Evolutionary conservation across 2,797 vertebrate genomes (phyloP).

Genomic region (Microtus californicus): DNA sequence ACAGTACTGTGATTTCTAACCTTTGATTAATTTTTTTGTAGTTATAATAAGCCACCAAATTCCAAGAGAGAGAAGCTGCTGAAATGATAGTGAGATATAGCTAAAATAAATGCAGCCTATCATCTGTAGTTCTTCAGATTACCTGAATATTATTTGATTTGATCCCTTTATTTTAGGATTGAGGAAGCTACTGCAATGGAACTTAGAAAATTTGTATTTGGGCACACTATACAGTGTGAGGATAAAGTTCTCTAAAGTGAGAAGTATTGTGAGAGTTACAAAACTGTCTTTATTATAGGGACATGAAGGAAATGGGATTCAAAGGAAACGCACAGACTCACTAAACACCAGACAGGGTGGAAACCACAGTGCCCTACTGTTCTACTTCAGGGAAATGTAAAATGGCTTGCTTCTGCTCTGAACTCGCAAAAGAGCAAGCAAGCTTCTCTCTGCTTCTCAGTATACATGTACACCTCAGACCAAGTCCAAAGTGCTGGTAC

Average conservation of each 20-base stretch:
- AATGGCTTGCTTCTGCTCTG: too few relatives aligned
- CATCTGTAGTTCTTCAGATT: not conserved
- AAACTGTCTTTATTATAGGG: too few relatives aligned
- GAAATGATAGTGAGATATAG: not conserved
- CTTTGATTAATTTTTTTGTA: not conserved
- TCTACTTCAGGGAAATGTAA: too few relatives aligned
- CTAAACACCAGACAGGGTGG: too few relatives aligned
- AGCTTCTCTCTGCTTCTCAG: too few relatives aligned
- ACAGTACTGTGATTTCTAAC: not conserved
- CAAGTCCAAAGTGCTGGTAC: too few relatives aligned
- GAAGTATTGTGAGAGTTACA: too few relatives aligned
- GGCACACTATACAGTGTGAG: not conserved
- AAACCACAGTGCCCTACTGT: too few relatives aligned
- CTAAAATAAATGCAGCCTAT: not conserved
- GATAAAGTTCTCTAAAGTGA: not conserved
- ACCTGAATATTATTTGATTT: not conserved
- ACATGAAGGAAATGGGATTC: too few relatives aligned
- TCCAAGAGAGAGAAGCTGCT: not conserved
- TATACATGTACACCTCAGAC: too few relatives aligned
- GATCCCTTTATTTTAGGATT: not conserved
- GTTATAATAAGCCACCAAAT: not conserved
- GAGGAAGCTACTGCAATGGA: not conserved
- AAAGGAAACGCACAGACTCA: too few relatives aligned
- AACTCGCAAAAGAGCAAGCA: too few relatives aligned
- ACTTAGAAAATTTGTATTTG: not conserved